Evolutionary conservation across 2,888 invertebrate genomes (phyloP).

Genomic region (Bembecia ichneumoniformis): DNA sequence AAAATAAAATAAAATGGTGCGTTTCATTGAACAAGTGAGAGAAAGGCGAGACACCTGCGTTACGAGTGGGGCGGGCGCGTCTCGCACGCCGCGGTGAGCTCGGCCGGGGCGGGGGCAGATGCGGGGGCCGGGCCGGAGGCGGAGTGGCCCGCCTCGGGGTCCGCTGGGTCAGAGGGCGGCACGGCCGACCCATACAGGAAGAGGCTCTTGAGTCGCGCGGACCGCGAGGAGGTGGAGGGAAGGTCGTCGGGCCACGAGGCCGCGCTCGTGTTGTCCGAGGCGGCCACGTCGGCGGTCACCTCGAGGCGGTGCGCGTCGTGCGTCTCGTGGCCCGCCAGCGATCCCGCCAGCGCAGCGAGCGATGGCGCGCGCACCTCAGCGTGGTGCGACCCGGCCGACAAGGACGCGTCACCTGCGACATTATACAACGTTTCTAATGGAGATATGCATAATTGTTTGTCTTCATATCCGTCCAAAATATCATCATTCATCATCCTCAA

Average conservation of each 20-base stretch:
- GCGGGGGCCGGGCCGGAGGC: slow-evolving; percentile 37
- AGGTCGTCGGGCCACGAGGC: slow-evolving; percentile 46
- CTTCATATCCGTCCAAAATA: too few species aligned
- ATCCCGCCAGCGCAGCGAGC: slow-evolving; percentile 58
- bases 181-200: slow-evolving; percentile 56
- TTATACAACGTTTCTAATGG: background rate
- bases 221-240: slow-evolving; percentile 44
- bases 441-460: too few species aligned
- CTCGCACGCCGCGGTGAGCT: background rate
- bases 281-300: slow-evolving; percentile 47
- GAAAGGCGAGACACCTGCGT: background rate
- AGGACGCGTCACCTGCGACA: slow-evolving; percentile 52
- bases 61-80: background rate
- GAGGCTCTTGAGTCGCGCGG: slow-evolving; percentile 43
- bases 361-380: slow-evolving; percentile 50
- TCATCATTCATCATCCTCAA: too few species aligned
- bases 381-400: slow-evolving; percentile 50
- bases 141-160: slow-evolving; percentile 30
- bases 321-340: slow-evolving; percentile 47
- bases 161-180: slow-evolving; percentile 45
- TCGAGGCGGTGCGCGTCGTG: slow-evolving; percentile 24
- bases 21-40: too few species aligned
- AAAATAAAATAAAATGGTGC: too few species aligned
- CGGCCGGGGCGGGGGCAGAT: slow-evolving; percentile 32
- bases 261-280: slow-evolving; percentile 30